These are phyloP conservation scores for Epizoanthus rinbou DNA, from an alignment of 92 coral and sea anemone genomes.

Conservation along the genomic window DNA sequence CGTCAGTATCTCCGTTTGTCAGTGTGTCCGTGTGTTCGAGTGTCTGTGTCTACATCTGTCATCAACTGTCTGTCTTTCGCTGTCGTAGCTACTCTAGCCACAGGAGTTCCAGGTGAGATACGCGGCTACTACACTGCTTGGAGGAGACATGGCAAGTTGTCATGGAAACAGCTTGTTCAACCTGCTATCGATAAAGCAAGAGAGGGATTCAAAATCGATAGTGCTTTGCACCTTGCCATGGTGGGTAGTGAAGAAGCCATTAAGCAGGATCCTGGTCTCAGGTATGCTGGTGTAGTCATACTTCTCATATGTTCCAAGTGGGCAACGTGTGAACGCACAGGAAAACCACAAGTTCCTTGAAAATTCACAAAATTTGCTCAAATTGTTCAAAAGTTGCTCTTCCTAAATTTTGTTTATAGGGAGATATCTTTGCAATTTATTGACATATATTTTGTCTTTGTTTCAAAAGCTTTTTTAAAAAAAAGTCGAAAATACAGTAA, in stretches of 20 bases:
- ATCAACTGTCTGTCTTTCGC: background rate
- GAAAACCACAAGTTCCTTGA: no score
- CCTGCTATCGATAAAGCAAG: constrained; percentile 80
- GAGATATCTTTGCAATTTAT: no score
- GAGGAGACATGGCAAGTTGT: constrained; percentile 70
- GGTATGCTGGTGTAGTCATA: constrained; percentile 27
- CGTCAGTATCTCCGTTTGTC: background rate
- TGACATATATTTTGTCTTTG: no score
- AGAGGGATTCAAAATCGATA: constrained; percentile 70
- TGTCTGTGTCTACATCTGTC: background rate
- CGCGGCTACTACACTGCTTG: constrained; percentile 79
- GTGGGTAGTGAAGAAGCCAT: constrained; percentile 24
- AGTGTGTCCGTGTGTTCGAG: background rate
- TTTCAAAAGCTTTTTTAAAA: no score
- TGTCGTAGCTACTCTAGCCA: constrained; percentile 58
- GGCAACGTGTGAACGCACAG: no score
- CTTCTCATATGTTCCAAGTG: background rate
- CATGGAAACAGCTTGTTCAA: constrained; percentile 82
- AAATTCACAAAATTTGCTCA: no score
- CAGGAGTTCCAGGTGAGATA: constrained; percentile 88
- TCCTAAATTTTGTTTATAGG: no score
- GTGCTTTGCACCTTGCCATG: constrained; percentile 59
- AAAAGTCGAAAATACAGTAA: no score
- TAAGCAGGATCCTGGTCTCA: constrained; percentile 67
- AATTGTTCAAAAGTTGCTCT: no score